Percentiles rank a stretch among this genome's conserved stretches.
Conservation (phyloP, 2,797 vertebrate genomes). For the Phataginus tetradactyla region DNA sequence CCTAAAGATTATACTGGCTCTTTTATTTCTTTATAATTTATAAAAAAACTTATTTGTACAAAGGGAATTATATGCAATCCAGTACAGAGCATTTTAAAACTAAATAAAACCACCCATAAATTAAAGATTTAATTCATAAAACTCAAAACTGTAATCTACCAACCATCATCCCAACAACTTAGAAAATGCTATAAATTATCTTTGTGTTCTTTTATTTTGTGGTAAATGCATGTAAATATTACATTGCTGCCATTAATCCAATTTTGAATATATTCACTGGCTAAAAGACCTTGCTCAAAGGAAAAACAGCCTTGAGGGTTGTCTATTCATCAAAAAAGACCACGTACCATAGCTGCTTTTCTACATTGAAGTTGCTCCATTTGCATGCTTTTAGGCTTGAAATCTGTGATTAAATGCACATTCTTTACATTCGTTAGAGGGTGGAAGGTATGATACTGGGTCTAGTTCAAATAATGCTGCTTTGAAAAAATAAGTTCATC, state of each 20-base stretch:
- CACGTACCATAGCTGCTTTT: not conserved
- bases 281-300: not conserved
- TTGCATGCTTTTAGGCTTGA: constrained; percentile 45
- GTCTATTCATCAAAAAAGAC: not conserved
- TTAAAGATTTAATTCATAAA: constrained; percentile 47
- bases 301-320: not conserved
- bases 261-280: constrained; percentile 17
- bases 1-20: not conserved
- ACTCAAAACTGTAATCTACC: constrained; percentile 13
- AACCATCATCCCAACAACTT: not conserved
- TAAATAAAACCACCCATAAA: not conserved
- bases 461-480: constrained; percentile 17
- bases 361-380: not conserved
- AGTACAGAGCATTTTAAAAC: constrained; percentile 6
- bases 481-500: not conserved
- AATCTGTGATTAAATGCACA: constrained; percentile 48
- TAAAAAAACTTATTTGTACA: not conserved
- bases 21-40: constrained; percentile 49
- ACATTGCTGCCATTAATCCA: not conserved
- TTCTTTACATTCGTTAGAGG: not conserved
- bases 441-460: not conserved
- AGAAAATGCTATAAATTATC: not conserved
- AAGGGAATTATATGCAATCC: not conserved
- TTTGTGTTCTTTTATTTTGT: constrained; percentile 12
- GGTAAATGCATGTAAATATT: not conserved